Evolutionary conservation across 2,888 invertebrate genomes (phyloP).

Genomic region (Acanthacorydalis orientalis): DNA sequence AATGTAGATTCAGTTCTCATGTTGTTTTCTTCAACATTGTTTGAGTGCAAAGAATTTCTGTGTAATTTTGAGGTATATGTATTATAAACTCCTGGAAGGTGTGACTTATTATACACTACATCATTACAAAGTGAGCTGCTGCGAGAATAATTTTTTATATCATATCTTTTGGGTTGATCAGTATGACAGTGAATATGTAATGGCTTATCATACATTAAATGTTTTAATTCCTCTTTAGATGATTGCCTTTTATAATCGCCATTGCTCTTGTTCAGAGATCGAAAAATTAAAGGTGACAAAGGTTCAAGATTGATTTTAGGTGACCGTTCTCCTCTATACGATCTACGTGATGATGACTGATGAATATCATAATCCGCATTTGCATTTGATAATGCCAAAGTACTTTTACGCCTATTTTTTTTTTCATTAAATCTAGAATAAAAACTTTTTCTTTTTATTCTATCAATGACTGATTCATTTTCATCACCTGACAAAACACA

Average conservation of each 20-base stretch:
- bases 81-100: constrained; percentile 15
- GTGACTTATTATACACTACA: background rate
- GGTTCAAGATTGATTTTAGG: background rate
- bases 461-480: constrained; percentile 57
- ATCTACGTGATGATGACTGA: background rate
- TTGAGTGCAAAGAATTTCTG: constrained; percentile 18
- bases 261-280: background rate
- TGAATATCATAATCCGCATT: constrained; percentile 1
- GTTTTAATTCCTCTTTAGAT: background rate
- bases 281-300: background rate
- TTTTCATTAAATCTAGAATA: constrained; percentile 79
- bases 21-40: constrained; percentile 18
- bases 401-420: constrained; percentile 51
- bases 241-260: background rate
- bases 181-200: background rate
- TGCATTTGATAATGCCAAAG: constrained; percentile 39
- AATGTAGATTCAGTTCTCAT: background rate
- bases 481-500: constrained; percentile 27
- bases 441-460: constrained; percentile 78
- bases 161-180: background rate
- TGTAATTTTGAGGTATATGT: constrained; percentile 22
- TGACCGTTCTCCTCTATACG: background rate
- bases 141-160: background rate
- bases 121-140: background rate
- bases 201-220: background rate